Conservation (phyloP, 1,140 invertebrate species). For the Parapsyche elsis region DNA sequence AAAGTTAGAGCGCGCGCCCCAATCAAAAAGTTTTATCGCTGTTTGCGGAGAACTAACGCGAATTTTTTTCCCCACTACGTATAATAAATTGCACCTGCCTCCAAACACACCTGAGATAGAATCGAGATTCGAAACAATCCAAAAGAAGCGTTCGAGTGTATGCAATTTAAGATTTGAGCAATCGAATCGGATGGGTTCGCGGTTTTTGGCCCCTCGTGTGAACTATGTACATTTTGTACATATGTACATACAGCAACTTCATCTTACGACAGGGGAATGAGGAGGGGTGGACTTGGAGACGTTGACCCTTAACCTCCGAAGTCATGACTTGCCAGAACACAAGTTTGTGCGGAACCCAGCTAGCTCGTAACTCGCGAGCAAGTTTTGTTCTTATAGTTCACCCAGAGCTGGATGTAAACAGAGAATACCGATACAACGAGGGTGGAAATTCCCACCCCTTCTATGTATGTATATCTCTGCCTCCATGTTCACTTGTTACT, state of each 20-base stretch:
- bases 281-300: not conserved
- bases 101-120: not conserved
- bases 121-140: not conserved
- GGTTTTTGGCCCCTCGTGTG: conserved; percentile 1
- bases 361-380: conserved; percentile 6
- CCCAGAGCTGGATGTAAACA: not conserved
- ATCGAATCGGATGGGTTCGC: conserved; percentile 6
- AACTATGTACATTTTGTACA: too few species aligned
- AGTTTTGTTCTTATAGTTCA: conserved; percentile 21
- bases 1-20: conserved; percentile 48
- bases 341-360: conserved; percentile 7
- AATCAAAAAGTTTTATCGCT: conserved; percentile 51
- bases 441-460: not conserved
- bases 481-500: not conserved
- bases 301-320: conserved; percentile 8
- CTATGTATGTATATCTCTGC: not conserved
- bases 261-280: not conserved
- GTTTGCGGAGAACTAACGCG: conserved; percentile 36
- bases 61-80: too few species aligned
- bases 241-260: not conserved
- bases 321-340: conserved; percentile 11
- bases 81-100: conserved; percentile 22
- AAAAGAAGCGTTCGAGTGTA: too few species aligned
- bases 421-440: not conserved
- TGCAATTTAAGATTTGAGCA: conserved; percentile 24